Evolutionary conservation across 2,888 invertebrate genomes (phyloP), one percentile per base, ranked within the genome.

Genomic region (Philereme vetulata): DNA sequence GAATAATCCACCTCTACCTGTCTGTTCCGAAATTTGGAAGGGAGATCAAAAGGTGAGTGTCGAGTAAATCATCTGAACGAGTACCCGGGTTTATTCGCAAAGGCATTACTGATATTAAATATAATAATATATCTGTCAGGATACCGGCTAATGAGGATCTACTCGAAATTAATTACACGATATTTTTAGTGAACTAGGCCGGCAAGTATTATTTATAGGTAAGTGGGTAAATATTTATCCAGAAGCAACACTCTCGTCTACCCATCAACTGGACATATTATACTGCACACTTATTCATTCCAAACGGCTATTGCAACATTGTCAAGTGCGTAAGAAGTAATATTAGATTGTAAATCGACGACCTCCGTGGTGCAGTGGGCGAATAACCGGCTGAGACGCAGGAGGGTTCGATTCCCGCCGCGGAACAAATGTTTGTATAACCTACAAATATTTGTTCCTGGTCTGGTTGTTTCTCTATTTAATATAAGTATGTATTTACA

Each of bases 101-200:
- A 35, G 45, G 46, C 36, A 49, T 45, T 46, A 40, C 51, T 48
- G 38, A 43, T 48, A 69, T 65, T 70, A 71, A 72, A 72, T 77
- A 72, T 80, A 72, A 79, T 78, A 76, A 80, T 82, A 82, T 82
- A 83, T 83, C 82, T 80, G 81, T 84, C 85, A 80, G 72, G 75
- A 73, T 65, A 62, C 63, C 62, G 67, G 70, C 70, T 85, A 85
- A 85, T 81, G 79, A 82, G 81, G 69, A 75, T 72, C 71, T 70
- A 71, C 71, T 67, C 68, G 61, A 71, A 74, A 84, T 81, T 80
- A 81, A 84, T 82, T 80, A 71, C 70, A 46, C 51, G 52, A 69
- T 68, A 72, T 79, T 74, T 77, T 68, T 66, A 68, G 70, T 70
- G 77, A 75, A 73, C 51, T 67, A 63, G 76, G 72, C 50, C 73